Percentiles rank a stretch among this genome's conserved stretches.
These are phyloP conservation scores for Brachionus koreanus DNA, from an alignment of 1,140 invertebrate genomes.

Conservation along the genomic window DNA sequence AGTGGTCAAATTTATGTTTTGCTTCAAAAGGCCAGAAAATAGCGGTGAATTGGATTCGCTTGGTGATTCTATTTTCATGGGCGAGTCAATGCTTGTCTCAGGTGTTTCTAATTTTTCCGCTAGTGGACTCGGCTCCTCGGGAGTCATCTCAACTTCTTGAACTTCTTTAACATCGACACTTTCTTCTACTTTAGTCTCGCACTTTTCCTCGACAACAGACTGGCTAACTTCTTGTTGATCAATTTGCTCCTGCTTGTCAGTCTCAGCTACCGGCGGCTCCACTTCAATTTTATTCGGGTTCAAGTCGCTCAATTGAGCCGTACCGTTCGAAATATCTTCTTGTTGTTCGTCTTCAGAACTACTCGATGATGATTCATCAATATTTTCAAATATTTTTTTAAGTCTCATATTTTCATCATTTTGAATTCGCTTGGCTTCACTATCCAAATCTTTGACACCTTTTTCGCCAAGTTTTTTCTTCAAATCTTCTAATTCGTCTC, in stretches of 20 bases:
- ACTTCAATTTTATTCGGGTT: neutral
- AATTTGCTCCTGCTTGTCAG: neutral
- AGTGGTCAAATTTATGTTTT: neutral
- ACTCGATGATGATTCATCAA: neutral
- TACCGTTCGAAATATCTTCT: neutral
- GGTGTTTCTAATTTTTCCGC: neutral
- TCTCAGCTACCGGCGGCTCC: too few relatives aligned
- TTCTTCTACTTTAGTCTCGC: neutral
- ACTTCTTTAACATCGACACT: neutral
- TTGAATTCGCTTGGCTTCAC: slow-evolving; percentile 63
- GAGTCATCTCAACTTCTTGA: neutral
- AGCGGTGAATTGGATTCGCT: neutral
- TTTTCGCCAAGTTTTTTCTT: slow-evolving; percentile 75
- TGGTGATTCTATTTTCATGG: slow-evolving; percentile 15
- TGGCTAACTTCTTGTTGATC: neutral
- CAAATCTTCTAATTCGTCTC: slow-evolving; percentile 84
- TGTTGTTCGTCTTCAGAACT: neutral
- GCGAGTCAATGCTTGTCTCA: neutral
- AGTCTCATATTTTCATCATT: slow-evolving; percentile 19
- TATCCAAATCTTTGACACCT: slow-evolving; percentile 73
- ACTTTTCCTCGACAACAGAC: neutral
- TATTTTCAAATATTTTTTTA: slow-evolving; percentile 25
- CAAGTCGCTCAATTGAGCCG: neutral
- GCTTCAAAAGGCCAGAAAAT: neutral
- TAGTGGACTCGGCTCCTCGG: neutral